Base-by-base conservation (phyloP, 2,888 invertebrate genomes). In the Scelioninae gen. 1 region DNA sequence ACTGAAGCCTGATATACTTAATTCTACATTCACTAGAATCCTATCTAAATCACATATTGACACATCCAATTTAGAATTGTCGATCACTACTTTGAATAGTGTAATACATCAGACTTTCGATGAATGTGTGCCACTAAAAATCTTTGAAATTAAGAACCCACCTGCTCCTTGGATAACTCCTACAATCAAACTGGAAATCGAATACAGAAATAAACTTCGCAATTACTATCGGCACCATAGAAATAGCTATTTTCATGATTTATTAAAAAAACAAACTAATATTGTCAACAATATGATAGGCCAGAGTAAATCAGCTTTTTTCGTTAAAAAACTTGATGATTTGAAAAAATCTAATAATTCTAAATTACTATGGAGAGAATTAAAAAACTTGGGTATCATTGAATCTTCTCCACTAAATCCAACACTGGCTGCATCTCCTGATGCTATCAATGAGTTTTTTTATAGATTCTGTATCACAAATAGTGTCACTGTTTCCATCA, bases 381-480 rank as follows among this genome's bases (percentile, higher is more conserved):
- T 23, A 23, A 23, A 23, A 23, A 23, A 23, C 23, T 23, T 5
- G 15, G 16, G 56, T n/a, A n/a, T 47, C 9, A 47, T 13, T 13
- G 15, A 15, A n/a, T 47, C 47, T 7, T n/a, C 47, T n/a, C 6
- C 7, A 56, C 16, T 16, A 0, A 56, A 38, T 2, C 7, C 32
- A 32, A 31, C 31, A 32, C 32, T 32, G 0, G 2, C 31, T 15
- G 8, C 23, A 9, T 31, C 53, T 31, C 11, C 32, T n/a, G 53
- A 55, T 55, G 53, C 29, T 55, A 29, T 55, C n/a, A 55, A 55
- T 32, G 11, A 32, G n/a, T 6, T 32, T 9, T 55, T 55, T 55
- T n/a, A 32, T 55, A 11, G 10, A 15, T 15, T 47, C 47, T 1
- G 13, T 47, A 0, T 13, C 47, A 8, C 38, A 23, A 51, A 51